phyloP scores from a whole-genome alignment of 2,113 vertebrate species.

The Seriola dumerili region DNA sequence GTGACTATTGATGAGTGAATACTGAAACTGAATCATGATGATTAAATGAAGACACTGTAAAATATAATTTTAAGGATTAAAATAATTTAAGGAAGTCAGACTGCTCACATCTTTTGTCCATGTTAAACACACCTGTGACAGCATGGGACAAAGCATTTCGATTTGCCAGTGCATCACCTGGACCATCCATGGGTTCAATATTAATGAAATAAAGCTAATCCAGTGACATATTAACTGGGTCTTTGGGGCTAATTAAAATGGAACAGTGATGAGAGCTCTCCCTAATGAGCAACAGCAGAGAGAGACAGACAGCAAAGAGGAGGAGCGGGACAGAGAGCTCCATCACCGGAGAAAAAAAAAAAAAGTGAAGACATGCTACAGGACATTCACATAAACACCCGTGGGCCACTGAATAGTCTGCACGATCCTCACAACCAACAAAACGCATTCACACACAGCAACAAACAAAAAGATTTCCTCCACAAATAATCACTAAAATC shows the following conservation, averaged over 20 bases:
- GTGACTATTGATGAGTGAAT: neutral
- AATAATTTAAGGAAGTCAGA: neutral
- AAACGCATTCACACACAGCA: neutral
- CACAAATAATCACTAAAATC: slow-evolving; percentile 35
- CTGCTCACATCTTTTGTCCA: neutral
- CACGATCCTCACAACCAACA: slow-evolving; percentile 6
- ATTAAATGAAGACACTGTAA: neutral
- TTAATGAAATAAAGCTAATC: slow-evolving; percentile 54
- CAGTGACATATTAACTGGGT: slow-evolving; percentile 62
- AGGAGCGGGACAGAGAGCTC: neutral
- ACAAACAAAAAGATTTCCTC: slow-evolving; percentile 23
- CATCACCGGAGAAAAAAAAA: neutral
- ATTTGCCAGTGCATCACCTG: slow-evolving; percentile 6
- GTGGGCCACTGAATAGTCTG: neutral
- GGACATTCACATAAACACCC: slow-evolving; percentile 6
- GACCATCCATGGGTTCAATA: slow-evolving; percentile 16
- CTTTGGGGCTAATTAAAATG: slow-evolving; percentile 71
- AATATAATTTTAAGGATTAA: neutral
- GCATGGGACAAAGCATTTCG: neutral
- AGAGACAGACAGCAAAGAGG: slow-evolving; percentile 31
- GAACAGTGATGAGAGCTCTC: slow-evolving; percentile 59
- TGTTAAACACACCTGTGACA: neutral
- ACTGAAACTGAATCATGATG: neutral
- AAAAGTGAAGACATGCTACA: slow-evolving; percentile 1
- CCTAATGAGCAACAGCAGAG: slow-evolving; percentile 61